Evolutionary conservation across 2,888 invertebrate species (phyloP).

Genomic region (Matsumyia berberina): DNA sequence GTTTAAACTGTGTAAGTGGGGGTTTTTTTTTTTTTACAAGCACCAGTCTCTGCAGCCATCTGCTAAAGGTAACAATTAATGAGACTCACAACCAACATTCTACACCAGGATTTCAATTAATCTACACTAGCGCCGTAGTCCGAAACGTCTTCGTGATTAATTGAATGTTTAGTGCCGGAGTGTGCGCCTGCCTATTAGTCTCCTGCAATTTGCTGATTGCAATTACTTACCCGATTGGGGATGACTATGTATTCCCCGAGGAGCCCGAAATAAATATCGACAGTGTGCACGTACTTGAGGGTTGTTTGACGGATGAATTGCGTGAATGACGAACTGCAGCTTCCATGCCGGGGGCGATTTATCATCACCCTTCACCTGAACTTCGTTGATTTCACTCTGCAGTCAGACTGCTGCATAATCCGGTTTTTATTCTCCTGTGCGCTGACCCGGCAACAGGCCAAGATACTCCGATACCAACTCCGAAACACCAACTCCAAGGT

Average conservation of each 20-base stretch:
- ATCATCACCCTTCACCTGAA: constrained; percentile 43
- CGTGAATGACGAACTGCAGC: constrained; percentile 63
- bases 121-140: constrained; percentile 22
- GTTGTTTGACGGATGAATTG: constrained; percentile 56
- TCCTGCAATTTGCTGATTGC: constrained; percentile 70
- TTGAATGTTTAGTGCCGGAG: constrained; percentile 57
- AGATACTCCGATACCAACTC: not conserved
- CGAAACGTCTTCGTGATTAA: constrained; percentile 44
- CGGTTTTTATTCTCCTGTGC: constrained; percentile 25
- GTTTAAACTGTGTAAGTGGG: constrained; percentile 40
- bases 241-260: constrained; percentile 58
- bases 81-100: constrained; percentile 50
- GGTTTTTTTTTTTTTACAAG: constrained; percentile 17
- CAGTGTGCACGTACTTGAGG: constrained; percentile 10
- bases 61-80: constrained; percentile 61
- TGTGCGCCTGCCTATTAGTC: constrained; percentile 71
- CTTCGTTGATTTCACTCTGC: constrained; percentile 47
- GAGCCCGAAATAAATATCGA: constrained; percentile 34
- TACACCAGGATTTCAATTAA: constrained; percentile 68
- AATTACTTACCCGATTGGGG: constrained; percentile 54
- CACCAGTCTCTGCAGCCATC: constrained; percentile 32
- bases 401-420: constrained; percentile 35
- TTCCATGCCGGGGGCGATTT: constrained; percentile 6
- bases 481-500: constrained; percentile 48
- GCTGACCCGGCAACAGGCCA: constrained; percentile 35